Conservation (phyloP, 2,888 invertebrate species). For the Trisateles emortualis region DNA sequence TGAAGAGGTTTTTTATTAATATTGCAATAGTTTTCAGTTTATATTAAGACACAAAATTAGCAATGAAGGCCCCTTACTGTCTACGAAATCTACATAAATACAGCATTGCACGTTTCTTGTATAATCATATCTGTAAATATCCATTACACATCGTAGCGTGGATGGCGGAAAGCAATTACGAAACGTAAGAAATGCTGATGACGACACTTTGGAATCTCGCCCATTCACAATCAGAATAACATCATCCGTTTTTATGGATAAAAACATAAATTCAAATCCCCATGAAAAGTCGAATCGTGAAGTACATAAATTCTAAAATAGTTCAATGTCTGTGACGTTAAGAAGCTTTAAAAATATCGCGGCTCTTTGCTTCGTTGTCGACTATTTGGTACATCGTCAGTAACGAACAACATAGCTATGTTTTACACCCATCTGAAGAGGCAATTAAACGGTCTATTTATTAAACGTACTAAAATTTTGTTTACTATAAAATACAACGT, state of each 20-base stretch:
- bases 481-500: slow-evolving; percentile 20
- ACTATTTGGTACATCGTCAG: slow-evolving; percentile 17
- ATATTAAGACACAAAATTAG: not conserved
- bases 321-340: slow-evolving; percentile 54
- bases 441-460: slow-evolving; percentile 12
- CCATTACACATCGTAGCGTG: slow-evolving; percentile 2
- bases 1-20: no score
- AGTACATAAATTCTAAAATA: slow-evolving; percentile 53
- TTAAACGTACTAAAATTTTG: slow-evolving; percentile 6
- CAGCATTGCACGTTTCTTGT: not conserved
- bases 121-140: slow-evolving; percentile 4
- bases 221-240: slow-evolving; percentile 36
- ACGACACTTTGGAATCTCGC: slow-evolving; percentile 39
- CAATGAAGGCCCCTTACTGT: slow-evolving; percentile 5
- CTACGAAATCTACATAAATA: slow-evolving; percentile 4
- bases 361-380: slow-evolving; percentile 34
- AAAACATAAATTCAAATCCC: slow-evolving; percentile 39
- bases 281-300: slow-evolving; percentile 25
- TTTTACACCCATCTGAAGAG: not conserved
- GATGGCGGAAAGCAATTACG: slow-evolving; percentile 10
- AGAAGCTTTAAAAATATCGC: slow-evolving; percentile 60
- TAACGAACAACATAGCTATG: slow-evolving; percentile 11
- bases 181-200: slow-evolving; percentile 33
- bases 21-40: no score
- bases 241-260: slow-evolving; percentile 39